phyloP scores from a whole-genome alignment of 2,888 invertebrate species.

The Beris morrisii region DNA sequence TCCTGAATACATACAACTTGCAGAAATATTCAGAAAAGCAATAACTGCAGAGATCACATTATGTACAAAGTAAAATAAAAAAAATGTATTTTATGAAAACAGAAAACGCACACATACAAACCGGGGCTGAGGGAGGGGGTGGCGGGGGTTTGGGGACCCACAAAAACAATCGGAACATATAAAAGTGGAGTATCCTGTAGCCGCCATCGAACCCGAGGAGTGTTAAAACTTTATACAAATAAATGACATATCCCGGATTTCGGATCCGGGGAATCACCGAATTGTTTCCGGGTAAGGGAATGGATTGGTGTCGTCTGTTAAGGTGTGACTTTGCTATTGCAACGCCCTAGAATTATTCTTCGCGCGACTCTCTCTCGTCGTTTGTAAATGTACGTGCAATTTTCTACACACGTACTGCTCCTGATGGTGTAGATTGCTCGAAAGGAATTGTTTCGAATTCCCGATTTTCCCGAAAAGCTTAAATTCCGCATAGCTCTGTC shows the following conservation, averaged over 20 bases:
- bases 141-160: not conserved
- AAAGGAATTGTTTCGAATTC: no score
- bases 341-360: constrained; percentile 33
- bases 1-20: not conserved
- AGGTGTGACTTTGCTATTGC: constrained; percentile 39
- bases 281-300: constrained; percentile 37
- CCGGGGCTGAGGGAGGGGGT: not conserved
- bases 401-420: no score
- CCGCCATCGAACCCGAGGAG: constrained; percentile 15
- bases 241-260: constrained; percentile 35
- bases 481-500: no score
- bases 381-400: no score
- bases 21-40: not conserved
- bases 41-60: constrained; percentile 20
- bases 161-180: constrained; percentile 23
- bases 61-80: constrained; percentile 14
- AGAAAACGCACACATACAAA: no score
- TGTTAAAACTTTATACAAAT: constrained; percentile 33
- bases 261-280: constrained; percentile 32
- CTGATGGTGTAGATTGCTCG: no score
- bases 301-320: constrained; percentile 35
- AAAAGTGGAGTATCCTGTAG: constrained; percentile 8
- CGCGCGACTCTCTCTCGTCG: no score
- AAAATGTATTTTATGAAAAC: not conserved
- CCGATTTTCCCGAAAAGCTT: no score